Conservation (phyloP, 1,140 invertebrate genomes). For the Zaprionus davidi region DNA sequence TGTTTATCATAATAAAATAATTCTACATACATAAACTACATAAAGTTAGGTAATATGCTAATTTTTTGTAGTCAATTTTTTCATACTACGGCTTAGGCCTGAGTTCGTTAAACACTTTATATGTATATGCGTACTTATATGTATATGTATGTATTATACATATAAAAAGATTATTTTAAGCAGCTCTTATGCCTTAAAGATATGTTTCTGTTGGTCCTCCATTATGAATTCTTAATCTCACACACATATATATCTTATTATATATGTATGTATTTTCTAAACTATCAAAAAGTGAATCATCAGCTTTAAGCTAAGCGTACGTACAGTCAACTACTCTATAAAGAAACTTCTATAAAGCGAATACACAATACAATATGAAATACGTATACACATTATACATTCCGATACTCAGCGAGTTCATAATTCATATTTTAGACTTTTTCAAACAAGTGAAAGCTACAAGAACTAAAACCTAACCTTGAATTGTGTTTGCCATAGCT, state of each 20-base stretch:
- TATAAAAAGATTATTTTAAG: too few species aligned
- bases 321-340: neutral
- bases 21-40: too few species aligned
- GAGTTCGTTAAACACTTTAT: too few species aligned
- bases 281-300: neutral
- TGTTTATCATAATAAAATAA: too few species aligned
- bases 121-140: too few species aligned
- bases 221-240: too few species aligned
- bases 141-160: too few species aligned
- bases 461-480: slow-evolving; percentile 10
- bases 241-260: too few species aligned
- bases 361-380: neutral
- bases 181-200: too few species aligned
- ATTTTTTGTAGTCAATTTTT: neutral
- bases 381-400: neutral
- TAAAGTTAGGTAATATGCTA: too few species aligned
- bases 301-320: neutral
- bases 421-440: neutral
- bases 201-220: too few species aligned
- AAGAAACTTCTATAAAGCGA: neutral
- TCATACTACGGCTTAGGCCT: neutral
- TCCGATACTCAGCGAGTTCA: neutral
- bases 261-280: too few species aligned
- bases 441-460: neutral
- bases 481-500: neutral